Evolutionary conservation across 2,113 vertebrate genomes (phyloP).

Genomic region (Amblyornis subalaris): DNA sequence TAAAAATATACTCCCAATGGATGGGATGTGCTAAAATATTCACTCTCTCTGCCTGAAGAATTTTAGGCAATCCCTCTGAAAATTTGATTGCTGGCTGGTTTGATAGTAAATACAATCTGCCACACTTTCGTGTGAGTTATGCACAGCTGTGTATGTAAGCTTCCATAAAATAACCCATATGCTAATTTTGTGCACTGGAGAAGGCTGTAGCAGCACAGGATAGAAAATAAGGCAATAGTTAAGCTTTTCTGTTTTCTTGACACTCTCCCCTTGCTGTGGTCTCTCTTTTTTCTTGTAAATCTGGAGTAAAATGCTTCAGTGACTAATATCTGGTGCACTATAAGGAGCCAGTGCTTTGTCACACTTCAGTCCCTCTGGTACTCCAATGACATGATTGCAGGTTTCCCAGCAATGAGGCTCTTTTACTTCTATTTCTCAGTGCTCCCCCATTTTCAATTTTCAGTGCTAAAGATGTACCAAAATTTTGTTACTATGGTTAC

Average conservation of each 20-base stretch:
- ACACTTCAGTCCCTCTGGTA: background rate
- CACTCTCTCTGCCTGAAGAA: background rate
- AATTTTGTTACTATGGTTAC: background rate
- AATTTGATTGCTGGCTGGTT: background rate
- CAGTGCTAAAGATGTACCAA: background rate
- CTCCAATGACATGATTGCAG: background rate
- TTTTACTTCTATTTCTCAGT: background rate
- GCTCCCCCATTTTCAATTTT: background rate
- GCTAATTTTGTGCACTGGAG: background rate
- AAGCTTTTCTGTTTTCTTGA: background rate
- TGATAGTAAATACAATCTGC: constrained; percentile 33
- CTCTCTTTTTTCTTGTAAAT: background rate
- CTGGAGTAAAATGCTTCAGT: background rate
- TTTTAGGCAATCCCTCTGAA: constrained; percentile 23
- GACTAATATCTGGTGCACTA: background rate
- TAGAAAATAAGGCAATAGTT: background rate
- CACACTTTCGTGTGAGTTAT: background rate
- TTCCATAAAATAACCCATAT: background rate
- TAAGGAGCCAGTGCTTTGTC: background rate
- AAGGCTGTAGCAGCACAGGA: background rate
- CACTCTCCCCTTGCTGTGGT: background rate
- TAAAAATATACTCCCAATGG: background rate
- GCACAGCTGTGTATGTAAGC: background rate
- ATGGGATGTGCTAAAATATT: background rate
- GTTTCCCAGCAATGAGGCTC: background rate